A percentile compares a stretch with the other conserved stretches of the same genome.
Conservation (phyloP, 2,888 invertebrate genomes). For the Tetanocera ferruginea region DNA sequence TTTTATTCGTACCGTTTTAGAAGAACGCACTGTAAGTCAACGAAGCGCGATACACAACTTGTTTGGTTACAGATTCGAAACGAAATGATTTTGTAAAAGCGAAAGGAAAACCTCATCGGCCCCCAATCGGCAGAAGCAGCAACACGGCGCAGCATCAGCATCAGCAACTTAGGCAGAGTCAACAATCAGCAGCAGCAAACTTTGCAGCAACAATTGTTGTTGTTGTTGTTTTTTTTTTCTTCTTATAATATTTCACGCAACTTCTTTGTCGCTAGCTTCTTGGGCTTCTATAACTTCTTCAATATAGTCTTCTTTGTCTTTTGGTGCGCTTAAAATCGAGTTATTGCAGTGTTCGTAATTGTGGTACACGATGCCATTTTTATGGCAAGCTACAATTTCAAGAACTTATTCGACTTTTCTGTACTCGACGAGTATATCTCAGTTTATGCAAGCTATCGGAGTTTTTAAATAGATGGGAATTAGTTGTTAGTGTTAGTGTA, state of each 20-base stretch:
- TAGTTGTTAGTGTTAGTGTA: too few relatives aligned
- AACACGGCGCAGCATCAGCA: conserved; percentile 39
- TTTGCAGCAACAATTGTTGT: conserved; percentile 33
- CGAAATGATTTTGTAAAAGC: conserved; percentile 69
- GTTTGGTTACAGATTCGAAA: conserved; percentile 68
- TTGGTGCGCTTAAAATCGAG: conserved; percentile 39
- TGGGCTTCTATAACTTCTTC: not conserved
- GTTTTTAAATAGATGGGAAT: too few relatives aligned
- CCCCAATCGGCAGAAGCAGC: conserved; percentile 46
- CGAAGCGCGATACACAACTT: conserved; percentile 67
- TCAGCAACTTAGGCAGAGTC: conserved; percentile 34
- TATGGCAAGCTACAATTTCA: conserved; percentile 24
- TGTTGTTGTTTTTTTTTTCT: conserved; percentile 18
- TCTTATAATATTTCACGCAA: conserved; percentile 11
- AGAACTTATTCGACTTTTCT: conserved; percentile 39
- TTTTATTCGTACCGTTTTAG: not conserved
- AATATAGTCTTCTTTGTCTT: conserved; percentile 34
- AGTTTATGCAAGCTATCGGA: too few relatives aligned
- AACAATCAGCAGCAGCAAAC: conserved; percentile 24
- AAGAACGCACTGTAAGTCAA: conserved; percentile 32
- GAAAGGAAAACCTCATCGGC: conserved; percentile 68
- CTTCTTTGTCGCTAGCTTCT: not conserved
- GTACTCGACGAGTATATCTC: too few relatives aligned
- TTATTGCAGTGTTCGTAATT: not conserved
- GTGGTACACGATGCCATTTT: conserved; percentile 38